Percentiles rank a stretch among this genome's conserved stretches.
phyloP scores from a whole-genome alignment of 2,797 vertebrate genomes.

The Antennarius maculatus region DNA sequence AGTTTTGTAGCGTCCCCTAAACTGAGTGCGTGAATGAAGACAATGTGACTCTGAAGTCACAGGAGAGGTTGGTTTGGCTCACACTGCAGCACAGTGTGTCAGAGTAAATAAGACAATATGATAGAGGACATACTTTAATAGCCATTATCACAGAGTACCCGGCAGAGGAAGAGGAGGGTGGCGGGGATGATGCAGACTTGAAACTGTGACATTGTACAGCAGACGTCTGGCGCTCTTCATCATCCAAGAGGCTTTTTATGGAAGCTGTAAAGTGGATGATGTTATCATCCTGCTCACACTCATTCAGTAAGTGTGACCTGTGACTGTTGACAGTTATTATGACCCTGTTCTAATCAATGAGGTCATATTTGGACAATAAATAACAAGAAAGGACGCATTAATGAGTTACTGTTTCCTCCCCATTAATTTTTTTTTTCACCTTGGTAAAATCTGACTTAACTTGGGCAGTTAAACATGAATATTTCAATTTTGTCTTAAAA shows the following conservation, averaged over 20 bases:
- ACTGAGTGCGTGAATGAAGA: constrained; percentile 23
- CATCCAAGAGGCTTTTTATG: constrained; percentile 52
- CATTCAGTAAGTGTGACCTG: constrained; percentile 26
- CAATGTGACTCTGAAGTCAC: constrained; percentile 32
- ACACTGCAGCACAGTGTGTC: constrained; percentile 40
- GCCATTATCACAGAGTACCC: constrained; percentile 37
- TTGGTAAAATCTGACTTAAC: neutral
- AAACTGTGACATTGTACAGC: constrained; percentile 44
- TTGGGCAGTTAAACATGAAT: neutral
- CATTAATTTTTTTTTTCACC: neutral
- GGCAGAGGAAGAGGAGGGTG: constrained; percentile 1
- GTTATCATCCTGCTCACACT: constrained; percentile 30
- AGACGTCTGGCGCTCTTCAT: constrained; percentile 33
- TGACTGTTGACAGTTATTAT: constrained; percentile 29
- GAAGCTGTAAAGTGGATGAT: constrained; percentile 42
- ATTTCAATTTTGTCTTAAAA: neutral
- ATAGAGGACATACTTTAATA: constrained; percentile 55
- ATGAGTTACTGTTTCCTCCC: neutral
- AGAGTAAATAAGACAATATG: constrained; percentile 54
- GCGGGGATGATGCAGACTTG: constrained; percentile 23
- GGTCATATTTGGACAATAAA: constrained; percentile 12
- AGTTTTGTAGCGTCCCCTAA: neutral
- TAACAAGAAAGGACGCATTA: constrained; percentile 1
- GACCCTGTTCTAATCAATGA: constrained; percentile 9
- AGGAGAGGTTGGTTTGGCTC: constrained; percentile 35